Evolutionary conservation across 2,888 invertebrate genomes (phyloP), one percentile per base, ranked within the genome.

Genomic region (Acronicta leporina): DNA sequence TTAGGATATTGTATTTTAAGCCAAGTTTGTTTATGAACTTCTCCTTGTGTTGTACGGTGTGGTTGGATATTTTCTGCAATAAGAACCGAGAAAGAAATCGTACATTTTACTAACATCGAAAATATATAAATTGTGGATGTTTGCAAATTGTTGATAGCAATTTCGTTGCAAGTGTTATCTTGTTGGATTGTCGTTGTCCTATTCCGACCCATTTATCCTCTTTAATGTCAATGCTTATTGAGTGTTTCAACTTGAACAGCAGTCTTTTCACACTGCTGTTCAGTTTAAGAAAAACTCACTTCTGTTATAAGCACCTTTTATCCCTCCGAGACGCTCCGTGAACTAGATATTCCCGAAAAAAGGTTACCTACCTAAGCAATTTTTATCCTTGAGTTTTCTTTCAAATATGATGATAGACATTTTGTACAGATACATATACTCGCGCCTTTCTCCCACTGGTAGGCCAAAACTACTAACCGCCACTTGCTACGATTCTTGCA

Each of bases 1-100:
- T 77, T 72, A 62, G 47, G 61, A 77, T 59, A 49, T 40, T 25
- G 60, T 74, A 71, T 76, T 73, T 73, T 68, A 62, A 63, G 55
- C 53, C 46, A 59, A 55, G 43, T 43, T 43, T 53, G 60, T 69
- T 60, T 60, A 56, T 43, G 38, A 71, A 66, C 46, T 56, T 33
- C 51, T 68, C 20, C 25, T 33, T 50, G 48, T 40, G 16, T 41
- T 60, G 45, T n/a, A 38, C 38, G 15, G 35, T 33, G 41, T 43
- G 13, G 20, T 13, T 27, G 16, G 33, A 35, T 54, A 41, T 46
- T 46, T 60, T 60, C 16, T 35, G 25, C 25, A 46, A 38, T 46
- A 27, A 50, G 46, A n/a, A 38, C 38, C 27, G 16, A 4, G 33
- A 13, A n/a, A n/a, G 13, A 52, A 63, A 40, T 53, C 43, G 25